These are phyloP conservation scores for Pogoniulus pusillus DNA, from an alignment of 2,797 vertebrate species.

Conservation along the genomic window DNA sequence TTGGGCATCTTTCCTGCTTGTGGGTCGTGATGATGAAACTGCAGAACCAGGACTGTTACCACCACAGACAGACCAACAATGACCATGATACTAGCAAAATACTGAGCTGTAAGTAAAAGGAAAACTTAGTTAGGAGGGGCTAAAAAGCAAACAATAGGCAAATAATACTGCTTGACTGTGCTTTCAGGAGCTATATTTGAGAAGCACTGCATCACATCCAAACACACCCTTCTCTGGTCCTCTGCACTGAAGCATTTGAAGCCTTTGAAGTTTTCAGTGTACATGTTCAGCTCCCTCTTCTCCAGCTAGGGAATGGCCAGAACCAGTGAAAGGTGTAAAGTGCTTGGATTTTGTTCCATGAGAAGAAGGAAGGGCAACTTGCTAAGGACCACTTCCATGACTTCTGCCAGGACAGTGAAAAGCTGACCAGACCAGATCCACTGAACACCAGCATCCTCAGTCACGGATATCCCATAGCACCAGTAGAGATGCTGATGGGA, in stretches of 20 bases:
- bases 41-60: conserved; percentile 90
- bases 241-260: not conserved
- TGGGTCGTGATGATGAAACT: conserved; percentile 92
- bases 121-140: not conserved
- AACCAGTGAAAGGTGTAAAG: not conserved
- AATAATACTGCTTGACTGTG: not conserved
- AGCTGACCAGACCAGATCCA: not conserved
- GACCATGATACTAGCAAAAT: conserved; percentile 94
- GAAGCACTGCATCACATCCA: not conserved
- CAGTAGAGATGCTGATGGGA: not conserved
- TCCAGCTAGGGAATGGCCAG: not conserved
- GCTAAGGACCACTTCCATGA: not conserved
- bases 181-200: not conserved
- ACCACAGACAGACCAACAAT: conserved; percentile 91
- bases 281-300: not conserved
- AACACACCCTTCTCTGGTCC: not conserved
- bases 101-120: conserved; percentile 82
- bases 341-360: not conserved
- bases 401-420: not conserved
- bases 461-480: rapidly evolving
- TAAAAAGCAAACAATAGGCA: not conserved
- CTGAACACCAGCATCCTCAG: not conserved
- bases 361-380: not conserved
- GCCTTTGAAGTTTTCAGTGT: not conserved
- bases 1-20: conserved; percentile 92